phyloP scores from a whole-genome alignment of 2,797 vertebrate species.

The Poeciliopsis presidionis region DNA sequence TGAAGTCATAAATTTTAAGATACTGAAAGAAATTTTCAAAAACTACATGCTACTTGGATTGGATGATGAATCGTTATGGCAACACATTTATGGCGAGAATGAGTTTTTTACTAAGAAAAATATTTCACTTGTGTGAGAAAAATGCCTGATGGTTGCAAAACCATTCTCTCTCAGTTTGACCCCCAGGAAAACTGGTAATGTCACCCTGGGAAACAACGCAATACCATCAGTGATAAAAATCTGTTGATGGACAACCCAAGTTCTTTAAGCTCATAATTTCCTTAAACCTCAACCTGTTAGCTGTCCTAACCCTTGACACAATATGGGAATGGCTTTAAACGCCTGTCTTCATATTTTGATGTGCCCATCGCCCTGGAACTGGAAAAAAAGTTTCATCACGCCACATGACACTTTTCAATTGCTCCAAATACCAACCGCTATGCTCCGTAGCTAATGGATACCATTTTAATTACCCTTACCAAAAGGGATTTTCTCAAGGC shows the following conservation, averaged over 20 bases:
- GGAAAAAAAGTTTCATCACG: neutral
- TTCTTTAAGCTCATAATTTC: neutral
- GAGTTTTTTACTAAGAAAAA: neutral
- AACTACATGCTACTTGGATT: neutral
- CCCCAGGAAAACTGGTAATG: neutral
- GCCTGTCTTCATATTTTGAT: neutral
- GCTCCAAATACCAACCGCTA: neutral
- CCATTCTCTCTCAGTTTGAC: neutral
- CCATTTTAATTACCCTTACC: neutral
- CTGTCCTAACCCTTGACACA: neutral
- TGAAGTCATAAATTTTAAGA: neutral
- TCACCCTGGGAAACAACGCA: neutral
- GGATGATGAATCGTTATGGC: neutral
- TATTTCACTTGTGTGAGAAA: neutral
- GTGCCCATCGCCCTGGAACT: neutral
- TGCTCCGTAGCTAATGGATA: neutral
- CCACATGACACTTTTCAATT: conserved; percentile 11
- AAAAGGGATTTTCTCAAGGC: conserved; percentile 1
- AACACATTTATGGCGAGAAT: neutral
- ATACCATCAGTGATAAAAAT: neutral
- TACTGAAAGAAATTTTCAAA: neutral
- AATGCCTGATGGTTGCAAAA: neutral
- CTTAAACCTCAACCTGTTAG: neutral
- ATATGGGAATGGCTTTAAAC: neutral
- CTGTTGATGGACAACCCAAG: neutral